Evolutionary conservation across 64 coral and sea anemone species (phyloP).

Genomic region (Montipora foliosa): DNA sequence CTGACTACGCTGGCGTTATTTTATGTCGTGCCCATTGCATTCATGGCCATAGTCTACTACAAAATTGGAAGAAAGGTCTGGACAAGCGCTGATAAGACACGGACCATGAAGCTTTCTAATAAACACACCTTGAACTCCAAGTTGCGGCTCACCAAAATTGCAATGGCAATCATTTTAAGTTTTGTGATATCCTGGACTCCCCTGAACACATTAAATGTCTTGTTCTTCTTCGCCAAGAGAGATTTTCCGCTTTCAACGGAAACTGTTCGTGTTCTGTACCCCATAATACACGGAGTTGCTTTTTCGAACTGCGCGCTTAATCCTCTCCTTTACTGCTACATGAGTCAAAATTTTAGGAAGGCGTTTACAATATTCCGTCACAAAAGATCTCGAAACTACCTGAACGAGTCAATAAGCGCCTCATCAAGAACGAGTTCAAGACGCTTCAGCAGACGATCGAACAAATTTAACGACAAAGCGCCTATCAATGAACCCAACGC

Average conservation of each 20-base stretch:
- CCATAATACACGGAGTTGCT: slow-evolving; percentile 62
- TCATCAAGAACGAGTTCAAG: not conserved
- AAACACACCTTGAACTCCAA: slow-evolving; percentile 67
- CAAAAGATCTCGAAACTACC: not conserved
- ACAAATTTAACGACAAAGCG: not conserved
- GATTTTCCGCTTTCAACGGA: slow-evolving; percentile 4
- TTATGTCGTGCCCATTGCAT: slow-evolving; percentile 74
- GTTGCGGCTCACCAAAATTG: slow-evolving; percentile 84
- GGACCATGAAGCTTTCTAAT: slow-evolving; percentile 40
- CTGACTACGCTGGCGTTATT: slow-evolving; percentile 36
- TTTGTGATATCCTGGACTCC: slow-evolving; percentile 89
- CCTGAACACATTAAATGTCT: slow-evolving; percentile 12
- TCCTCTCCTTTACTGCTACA: slow-evolving; percentile 85
- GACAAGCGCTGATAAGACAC: slow-evolving; percentile 73
- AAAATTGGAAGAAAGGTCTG: slow-evolving; percentile 78
- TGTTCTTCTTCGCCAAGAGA: slow-evolving; percentile 34
- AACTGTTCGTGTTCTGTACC: slow-evolving; percentile 7
- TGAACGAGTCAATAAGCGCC: not conserved
- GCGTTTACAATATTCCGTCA: slow-evolving; percentile 54
- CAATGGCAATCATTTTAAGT: slow-evolving; percentile 81
- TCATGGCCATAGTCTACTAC: slow-evolving; percentile 76
- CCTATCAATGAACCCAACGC: not conserved
- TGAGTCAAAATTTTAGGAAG: slow-evolving; percentile 90
- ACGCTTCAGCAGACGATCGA: slow-evolving; percentile 20
- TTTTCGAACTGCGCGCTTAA: slow-evolving; percentile 90